Base-by-base conservation (phyloP, 2,888 invertebrate species). In the Lydus trimaculatus region DNA sequence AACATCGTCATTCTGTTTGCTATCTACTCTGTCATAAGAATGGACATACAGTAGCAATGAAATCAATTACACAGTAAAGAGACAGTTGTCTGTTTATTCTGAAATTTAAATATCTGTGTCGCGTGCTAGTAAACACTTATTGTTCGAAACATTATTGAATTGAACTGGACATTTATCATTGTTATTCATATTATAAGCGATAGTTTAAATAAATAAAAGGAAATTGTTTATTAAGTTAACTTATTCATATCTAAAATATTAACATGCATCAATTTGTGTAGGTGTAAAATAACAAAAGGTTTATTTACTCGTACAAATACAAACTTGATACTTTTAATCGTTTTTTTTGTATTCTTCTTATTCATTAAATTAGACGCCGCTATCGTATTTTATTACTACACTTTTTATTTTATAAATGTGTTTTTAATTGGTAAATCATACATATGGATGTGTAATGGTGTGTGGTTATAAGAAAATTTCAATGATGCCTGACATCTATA, bases 391-490 rank as follows among this genome's bases (percentile, higher is more conserved):
- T 17, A 43, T 43, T 43, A 43, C n/a, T 7, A 43, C 17, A 7
- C 7, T n/a, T 43, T 17, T 43, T 43, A 4, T 17, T 4, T 4
- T 20, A 9, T 48, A 20, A 48, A 48, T 48, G 48, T 48, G 9
- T 48, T 48, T 48, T 48, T 48, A 48, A 48, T 48, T 48, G 48
- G 9, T 11, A 48, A 48, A 48, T 23, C 20, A 48, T 48, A 20
- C 48, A 48, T 23, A 48, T 48, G 48, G 20, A 48, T 48, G 4
- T 48, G n/a, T 43, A 33, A 20, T 48, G n/a, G 48, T 48, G 48
- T 48, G 48, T 48, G 48, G 20, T 48, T 68, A 66, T 69, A 65
- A 69, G 69, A 69, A 69, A 69, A 69, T 33, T 66, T 63, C 60
- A 36, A 48, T 20, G 59, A 25, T 33, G 61, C 65, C 58, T 58